Evolutionary conservation across 2,113 vertebrate genomes (phyloP), one percentile per base, ranked within the genome.

Genomic region (Nettapus auritus): DNA sequence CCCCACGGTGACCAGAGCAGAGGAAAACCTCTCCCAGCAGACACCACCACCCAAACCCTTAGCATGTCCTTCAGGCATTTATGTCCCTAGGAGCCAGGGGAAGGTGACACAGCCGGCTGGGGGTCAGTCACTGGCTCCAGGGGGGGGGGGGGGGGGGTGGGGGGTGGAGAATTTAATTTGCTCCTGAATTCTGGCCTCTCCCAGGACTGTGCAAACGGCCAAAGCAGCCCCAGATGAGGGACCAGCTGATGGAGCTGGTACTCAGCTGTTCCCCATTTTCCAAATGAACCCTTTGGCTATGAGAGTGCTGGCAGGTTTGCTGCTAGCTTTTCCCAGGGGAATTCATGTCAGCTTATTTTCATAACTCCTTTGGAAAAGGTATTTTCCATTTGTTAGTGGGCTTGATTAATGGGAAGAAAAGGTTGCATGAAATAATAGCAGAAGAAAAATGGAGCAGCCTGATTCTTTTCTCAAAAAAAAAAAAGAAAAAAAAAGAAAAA

Each of bases 81-180:
- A 4, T 0, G 0, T 60, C 19, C 42, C 15, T 21, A 28, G 44
- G 19, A 60, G 28, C 0, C 0, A 19, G 10, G 34, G 28, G 8
- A 73, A 64, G 46, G 67, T 40, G 66, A 20, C 2, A 1, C 50
- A 36, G 31, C 13, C 36, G 28, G 29, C 31, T 22, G 34, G 75
- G 46, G 2, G 2, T 9, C 31, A 42, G n/a, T n/a, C n/a, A n/a
- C n/a, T n/a, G n/a, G n/a, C n/a, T n/a, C n/a, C n/a, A n/a, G n/a
- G 40, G 6, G 13, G 40, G 40, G 40, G n/a, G n/a, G n/a, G n/a
- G n/a, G n/a, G 38, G 38, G n/a, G n/a, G n/a, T n/a, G n/a, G n/a
- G n/a, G 38, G 38, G 29, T 55, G 56, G 69, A 81, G 55, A 52
- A 76, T 46, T 55, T 40, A 1, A 0, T 40, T 46, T 18, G 13